Base-by-base conservation (phyloP, 2,113 vertebrate species). In the Vidua macroura region DNA sequence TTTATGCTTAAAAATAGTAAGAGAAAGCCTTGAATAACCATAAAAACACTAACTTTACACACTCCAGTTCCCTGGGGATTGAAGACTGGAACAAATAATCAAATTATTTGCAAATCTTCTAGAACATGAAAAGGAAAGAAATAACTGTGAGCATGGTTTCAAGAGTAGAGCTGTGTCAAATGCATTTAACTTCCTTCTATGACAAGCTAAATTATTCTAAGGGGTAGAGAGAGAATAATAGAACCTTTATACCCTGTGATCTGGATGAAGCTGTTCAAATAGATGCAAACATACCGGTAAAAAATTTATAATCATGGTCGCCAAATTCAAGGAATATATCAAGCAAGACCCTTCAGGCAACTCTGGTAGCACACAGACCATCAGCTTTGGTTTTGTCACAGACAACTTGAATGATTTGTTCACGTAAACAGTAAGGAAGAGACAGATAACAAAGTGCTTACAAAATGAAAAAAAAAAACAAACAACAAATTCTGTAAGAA, bases 41-140 rank as follows among this genome's bases (percentile, higher is more conserved):
- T 55, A 78, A 62, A 96, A 83, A 41, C 4, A 11, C 15, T 64
- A 72, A 79, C 49, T 51, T 94, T 11, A 84, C 55, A 19, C 31
- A 2, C 13, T 11, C 11, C 44, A 53, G 3, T 15, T 62, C 48
- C 43, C 25, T 21, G 22, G 18, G 28, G 72, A 82, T 0, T 82
- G 44, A 91, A 69, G 46, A 85, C 31, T 90, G 67, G 53, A 94
- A 88, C 63, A 93, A 95, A 81, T 84, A 84, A 84, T 60, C 53
- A 88, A 91, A 84, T 83, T 89, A 91, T 68, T 67, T 83, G 56
- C 63, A 79, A 86, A 92, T 62, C 43, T 83, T 55, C 70, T 33
- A 62, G 41, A 91, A 81, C n/a, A 86, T 62, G 64, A 90, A 90
- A 90, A 90, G 43, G 39, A 88, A 37, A 83, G 59, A 83, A 86